Evolutionary conservation across 2,888 invertebrate species (phyloP), one percentile per base, ranked within the genome.

Genomic region (Aspidiotus destructor): DNA sequence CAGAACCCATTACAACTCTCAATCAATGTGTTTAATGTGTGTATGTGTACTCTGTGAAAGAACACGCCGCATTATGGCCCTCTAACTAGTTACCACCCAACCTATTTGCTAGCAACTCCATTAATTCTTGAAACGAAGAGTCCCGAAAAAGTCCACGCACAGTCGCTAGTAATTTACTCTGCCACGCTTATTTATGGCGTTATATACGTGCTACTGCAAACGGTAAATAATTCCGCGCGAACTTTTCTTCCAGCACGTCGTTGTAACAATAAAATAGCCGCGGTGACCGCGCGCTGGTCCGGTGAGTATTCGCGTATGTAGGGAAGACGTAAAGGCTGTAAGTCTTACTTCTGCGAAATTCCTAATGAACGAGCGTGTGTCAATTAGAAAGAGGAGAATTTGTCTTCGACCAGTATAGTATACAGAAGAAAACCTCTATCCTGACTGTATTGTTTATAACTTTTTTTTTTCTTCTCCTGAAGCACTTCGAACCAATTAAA

Each of bases 1-100:
- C 68, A 68, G 53, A 60, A 60, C 60, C 69, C 62, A 69, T 69
- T 69, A 69, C 69, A 69, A 62, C 69, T 69, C 69, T 69, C 69
- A 69, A 69, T 69, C 69, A 69, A 69, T 69, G 62, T 53, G 60
- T 42, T 48, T 65, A 63, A 57, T 17, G 57, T 62, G 62, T 62
- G 62, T 62, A 42, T 61, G 61, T 61, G 42, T 61, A 42, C 61
- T 42, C 61, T 41, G 60, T 7, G 16, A 60, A 41, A 13, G 60
- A 41, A 62, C 62, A 17, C 53, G 11, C 41, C 9, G 54, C 63
- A 53, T 64, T 64, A 64, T 41, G 58, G 42, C 57, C 65, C 65
- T 41, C 64, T 53, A 64, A 63, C 54, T 64, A 41, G 58, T 44
- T 44, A 65, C 65, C 65, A 65, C 65, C 65, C 65, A 65, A 60